phyloP scores from a whole-genome alignment of 2,797 vertebrate genomes.

The Chaunax sp. region DNA sequence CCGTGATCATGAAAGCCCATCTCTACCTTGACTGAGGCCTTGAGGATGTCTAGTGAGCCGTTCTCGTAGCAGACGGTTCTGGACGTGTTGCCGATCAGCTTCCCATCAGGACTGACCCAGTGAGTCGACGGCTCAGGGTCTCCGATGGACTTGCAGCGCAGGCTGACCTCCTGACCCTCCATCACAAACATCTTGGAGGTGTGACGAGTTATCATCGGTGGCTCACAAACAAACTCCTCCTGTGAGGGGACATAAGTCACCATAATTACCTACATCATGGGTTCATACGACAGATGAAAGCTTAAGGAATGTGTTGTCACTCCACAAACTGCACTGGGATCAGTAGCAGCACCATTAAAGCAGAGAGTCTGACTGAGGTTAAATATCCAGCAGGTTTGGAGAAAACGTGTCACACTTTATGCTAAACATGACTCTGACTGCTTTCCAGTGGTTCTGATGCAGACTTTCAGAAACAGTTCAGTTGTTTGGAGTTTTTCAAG shows the following conservation, averaged over 20 bases:
- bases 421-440: not conserved
- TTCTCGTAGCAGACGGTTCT: constrained; percentile 90
- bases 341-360: too few relatives aligned
- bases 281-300: not conserved
- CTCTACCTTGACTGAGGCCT: constrained; percentile 77
- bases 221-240: constrained; percentile 93
- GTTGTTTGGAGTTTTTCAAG: constrained; percentile 39
- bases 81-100: constrained; percentile 90
- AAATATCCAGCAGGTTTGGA: not conserved
- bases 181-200: constrained; percentile 85
- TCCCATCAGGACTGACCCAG: constrained; percentile 93
- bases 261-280: too few relatives aligned
- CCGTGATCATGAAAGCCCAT: too few relatives aligned
- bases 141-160: constrained; percentile 93
- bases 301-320: not conserved
- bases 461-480: constrained; percentile 14
- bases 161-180: constrained; percentile 86
- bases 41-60: constrained; percentile 91
- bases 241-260: constrained; percentile 3
- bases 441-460: not conserved
- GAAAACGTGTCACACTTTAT: not conserved
- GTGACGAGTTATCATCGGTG: constrained; percentile 91
- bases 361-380: not conserved
- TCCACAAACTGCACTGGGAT: too few relatives aligned
- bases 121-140: constrained; percentile 92